A percentile compares a stretch with the other conserved stretches of the same genome.
Evolutionary conservation across 2,113 vertebrate species (phyloP).

Genomic region (Syngnathoides biaculeatus): DNA sequence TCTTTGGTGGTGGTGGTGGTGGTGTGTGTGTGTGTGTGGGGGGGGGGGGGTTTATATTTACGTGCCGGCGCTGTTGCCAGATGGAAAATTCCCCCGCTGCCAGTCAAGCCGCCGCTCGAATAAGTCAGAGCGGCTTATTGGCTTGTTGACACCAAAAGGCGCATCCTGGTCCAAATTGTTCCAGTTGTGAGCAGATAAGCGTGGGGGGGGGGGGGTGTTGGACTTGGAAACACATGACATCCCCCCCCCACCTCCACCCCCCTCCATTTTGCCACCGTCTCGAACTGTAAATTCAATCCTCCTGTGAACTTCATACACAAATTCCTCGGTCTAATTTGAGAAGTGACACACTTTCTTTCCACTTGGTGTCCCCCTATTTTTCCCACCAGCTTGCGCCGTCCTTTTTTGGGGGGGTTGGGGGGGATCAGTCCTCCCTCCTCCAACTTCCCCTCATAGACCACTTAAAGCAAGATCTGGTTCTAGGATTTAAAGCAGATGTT

Average conservation of each 20-base stretch:
- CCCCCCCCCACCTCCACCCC: conserved; percentile 26
- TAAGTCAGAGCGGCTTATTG: neutral
- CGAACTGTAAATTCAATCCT: conserved; percentile 68
- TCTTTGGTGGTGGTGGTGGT: neutral
- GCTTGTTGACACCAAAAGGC: neutral
- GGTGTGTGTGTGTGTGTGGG: neutral
- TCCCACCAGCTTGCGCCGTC: too few species aligned
- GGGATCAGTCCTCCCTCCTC: too few species aligned
- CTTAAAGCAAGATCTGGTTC: too few species aligned
- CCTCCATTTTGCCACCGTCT: conserved; percentile 5
- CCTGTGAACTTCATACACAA: conserved; percentile 73
- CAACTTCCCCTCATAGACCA: too few species aligned
- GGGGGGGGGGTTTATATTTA: neutral
- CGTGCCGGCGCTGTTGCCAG: conserved; percentile 9
- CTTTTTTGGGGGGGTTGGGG: too few species aligned
- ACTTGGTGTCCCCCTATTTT: conserved; percentile 24
- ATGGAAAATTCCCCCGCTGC: conserved; percentile 33
- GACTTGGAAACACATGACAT: conserved; percentile 26
- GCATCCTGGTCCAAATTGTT: neutral
- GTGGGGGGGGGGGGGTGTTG: too few species aligned
- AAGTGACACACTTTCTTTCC: conserved; percentile 56
- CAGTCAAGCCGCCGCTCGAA: neutral
- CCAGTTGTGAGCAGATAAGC: neutral
- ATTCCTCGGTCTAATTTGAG: conserved; percentile 76
- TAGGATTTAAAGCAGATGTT: too few species aligned